Conservation (phyloP, 2,888 invertebrate species). For the Leptodirus hochenwartii region DNA sequence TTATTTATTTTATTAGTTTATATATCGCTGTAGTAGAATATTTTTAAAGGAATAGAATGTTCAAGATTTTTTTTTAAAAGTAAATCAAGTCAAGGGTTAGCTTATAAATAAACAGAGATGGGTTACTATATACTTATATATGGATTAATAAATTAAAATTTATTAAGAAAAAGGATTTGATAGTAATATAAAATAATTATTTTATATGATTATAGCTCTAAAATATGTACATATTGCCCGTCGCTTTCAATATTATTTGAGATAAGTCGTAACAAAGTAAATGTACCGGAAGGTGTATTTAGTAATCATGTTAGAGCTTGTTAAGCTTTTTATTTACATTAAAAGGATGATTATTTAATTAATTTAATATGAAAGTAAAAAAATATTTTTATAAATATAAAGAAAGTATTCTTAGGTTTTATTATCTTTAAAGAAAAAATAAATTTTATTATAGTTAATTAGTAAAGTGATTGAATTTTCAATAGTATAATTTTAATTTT, state of each 20-base stretch:
- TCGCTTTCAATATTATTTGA: conserved; percentile 49
- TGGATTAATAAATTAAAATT: conserved; percentile 29
- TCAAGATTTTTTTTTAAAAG: conserved; percentile 28
- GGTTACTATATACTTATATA: conserved; percentile 42
- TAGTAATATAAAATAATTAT: conserved; percentile 37
- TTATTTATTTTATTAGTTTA: conserved; percentile 29
- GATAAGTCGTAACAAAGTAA: conserved; percentile 75
- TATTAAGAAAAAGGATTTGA: conserved; percentile 42
- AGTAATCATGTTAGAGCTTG: conserved; percentile 46
- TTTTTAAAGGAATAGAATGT: conserved; percentile 31
- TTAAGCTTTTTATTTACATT: conserved; percentile 49
- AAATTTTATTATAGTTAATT: conserved; percentile 32
- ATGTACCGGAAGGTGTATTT: conserved; percentile 56
- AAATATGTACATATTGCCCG: conserved; percentile 66
- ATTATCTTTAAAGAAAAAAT: conserved; percentile 35
- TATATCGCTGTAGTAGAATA: conserved; percentile 27
- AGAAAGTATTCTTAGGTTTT: conserved; percentile 27
- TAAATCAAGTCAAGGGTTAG: conserved; percentile 57
- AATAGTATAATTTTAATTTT: conserved; percentile 22
- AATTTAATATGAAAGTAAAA: conserved; percentile 17
- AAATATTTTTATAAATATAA: conserved; percentile 21
- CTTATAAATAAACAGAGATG: conserved; percentile 44
- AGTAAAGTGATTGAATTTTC: conserved; percentile 38
- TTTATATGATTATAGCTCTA: conserved; percentile 41
- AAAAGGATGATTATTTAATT: conserved; percentile 17